Conservation (phyloP, 2,888 invertebrate species). For the Leucoptera coffeella region DNA sequence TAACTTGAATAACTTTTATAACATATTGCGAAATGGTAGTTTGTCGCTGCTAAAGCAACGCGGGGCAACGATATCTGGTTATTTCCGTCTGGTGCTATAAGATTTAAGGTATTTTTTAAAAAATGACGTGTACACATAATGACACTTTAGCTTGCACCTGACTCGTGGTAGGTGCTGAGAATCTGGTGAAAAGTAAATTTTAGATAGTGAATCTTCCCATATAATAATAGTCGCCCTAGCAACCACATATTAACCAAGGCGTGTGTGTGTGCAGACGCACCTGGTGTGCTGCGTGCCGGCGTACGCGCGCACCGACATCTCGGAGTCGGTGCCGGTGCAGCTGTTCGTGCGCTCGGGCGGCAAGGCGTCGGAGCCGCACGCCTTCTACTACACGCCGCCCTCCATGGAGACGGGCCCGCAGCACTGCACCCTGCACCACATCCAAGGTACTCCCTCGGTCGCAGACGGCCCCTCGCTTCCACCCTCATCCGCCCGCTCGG, state of each 20-base stretch:
- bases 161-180: too few species aligned
- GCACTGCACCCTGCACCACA: constrained; percentile 23
- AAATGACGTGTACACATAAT: too few species aligned
- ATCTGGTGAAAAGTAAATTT: too few species aligned
- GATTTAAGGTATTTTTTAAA: too few species aligned
- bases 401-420: constrained; percentile 18
- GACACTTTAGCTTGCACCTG: too few species aligned
- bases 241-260: constrained; percentile 1
- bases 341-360: constrained; percentile 79
- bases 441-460: constrained; percentile 16
- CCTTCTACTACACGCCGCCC: constrained; percentile 71
- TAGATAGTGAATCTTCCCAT: too few species aligned
- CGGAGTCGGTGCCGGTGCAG: constrained; percentile 67
- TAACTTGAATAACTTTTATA: not conserved
- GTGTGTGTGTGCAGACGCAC: constrained; percentile 61
- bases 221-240: too few species aligned
- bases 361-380: constrained; percentile 79
- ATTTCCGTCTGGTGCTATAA: too few species aligned
- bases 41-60: not conserved
- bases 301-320: constrained; percentile 61
- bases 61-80: too few species aligned
- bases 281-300: constrained; percentile 81
- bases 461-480: not conserved
- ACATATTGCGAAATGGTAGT: not conserved
- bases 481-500: too few species aligned